Evolutionary conservation across 1,140 invertebrate species (phyloP).

Genomic region (Scaptodrosophila lebanonensis): DNA sequence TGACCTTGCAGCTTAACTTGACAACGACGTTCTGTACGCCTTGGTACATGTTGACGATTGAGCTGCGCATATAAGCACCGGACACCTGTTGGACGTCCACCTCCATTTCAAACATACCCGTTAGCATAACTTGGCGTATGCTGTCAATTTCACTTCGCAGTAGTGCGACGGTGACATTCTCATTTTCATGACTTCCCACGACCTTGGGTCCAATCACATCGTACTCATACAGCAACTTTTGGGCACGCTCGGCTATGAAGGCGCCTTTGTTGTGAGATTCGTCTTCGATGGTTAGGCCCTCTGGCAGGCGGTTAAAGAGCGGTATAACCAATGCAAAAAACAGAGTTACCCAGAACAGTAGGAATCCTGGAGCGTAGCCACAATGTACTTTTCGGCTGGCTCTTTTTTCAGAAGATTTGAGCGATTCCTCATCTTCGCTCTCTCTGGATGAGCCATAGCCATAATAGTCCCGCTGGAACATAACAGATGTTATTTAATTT

Average conservation of each 20-base stretch:
- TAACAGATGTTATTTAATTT: no score
- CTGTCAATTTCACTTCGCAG: conserved; percentile 75
- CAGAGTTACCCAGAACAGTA: conserved; percentile 53
- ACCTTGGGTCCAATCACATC: conserved; percentile 84
- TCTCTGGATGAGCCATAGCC: no score
- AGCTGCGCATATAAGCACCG: conserved; percentile 85
- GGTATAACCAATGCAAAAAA: conserved; percentile 58
- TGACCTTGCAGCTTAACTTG: conserved; percentile 80
- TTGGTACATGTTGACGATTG: conserved; percentile 84
- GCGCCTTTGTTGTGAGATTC: conserved; percentile 28
- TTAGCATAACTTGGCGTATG: conserved; percentile 33
- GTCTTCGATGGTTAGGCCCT: conserved; percentile 28
- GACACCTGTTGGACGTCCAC: conserved; percentile 79
- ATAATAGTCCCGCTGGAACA: no score
- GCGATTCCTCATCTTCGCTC: no score
- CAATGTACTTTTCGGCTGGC: conserved; percentile 23
- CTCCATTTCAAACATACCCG: conserved; percentile 56
- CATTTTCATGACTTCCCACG: conserved; percentile 82
- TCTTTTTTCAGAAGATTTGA: conserved; percentile 8
- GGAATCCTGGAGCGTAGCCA: conserved; percentile 42
- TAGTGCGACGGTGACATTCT: conserved; percentile 80
- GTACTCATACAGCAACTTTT: conserved; percentile 80
- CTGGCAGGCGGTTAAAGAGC: conserved; percentile 45
- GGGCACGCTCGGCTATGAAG: conserved; percentile 62
- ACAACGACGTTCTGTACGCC: conserved; percentile 88